These are phyloP conservation scores for Phyllotreta cruciferae DNA, from an alignment of 2,888 invertebrate species.

Conservation along the genomic window DNA sequence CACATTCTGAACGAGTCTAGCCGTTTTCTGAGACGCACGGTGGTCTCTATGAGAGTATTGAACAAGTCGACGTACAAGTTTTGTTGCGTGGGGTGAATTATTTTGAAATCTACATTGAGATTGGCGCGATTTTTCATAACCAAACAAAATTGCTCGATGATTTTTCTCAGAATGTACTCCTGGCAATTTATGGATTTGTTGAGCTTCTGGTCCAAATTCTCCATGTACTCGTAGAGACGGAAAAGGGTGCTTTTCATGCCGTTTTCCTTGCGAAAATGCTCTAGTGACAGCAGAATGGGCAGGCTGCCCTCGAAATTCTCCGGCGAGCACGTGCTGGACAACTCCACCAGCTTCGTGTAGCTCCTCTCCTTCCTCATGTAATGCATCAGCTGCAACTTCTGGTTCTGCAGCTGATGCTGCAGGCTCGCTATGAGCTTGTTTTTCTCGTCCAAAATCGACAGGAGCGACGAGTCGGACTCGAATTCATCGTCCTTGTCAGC, in stretches of 20 bases:
- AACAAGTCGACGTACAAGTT: constrained; percentile 46
- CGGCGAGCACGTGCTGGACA: constrained; percentile 50
- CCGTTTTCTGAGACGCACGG: constrained; percentile 43
- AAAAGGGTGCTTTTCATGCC: constrained; percentile 50
- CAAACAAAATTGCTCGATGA: constrained; percentile 45
- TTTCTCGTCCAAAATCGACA: constrained; percentile 52
- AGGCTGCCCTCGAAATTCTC: constrained; percentile 48
- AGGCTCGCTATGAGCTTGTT: constrained; percentile 48
- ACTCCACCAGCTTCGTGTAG: constrained; percentile 43
- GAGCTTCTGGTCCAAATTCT: constrained; percentile 43
- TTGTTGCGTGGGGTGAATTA: constrained; percentile 39
- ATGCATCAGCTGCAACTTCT: constrained; percentile 52
- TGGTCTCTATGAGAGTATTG: constrained; percentile 46
- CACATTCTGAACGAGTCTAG: constrained; percentile 49
- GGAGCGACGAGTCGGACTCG: constrained; percentile 26
- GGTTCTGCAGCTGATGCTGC: constrained; percentile 51
- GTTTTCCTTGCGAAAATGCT: constrained; percentile 47
- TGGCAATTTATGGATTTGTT: constrained; percentile 43
- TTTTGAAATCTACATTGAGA: constrained; percentile 35
- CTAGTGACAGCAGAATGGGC: constrained; percentile 50
- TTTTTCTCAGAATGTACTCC: constrained; percentile 47
- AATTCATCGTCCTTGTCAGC: background rate
- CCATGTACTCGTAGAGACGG: constrained; percentile 50
- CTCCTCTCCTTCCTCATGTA: constrained; percentile 49
- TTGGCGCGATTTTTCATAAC: constrained; percentile 32